Conservation (phyloP, 2,797 vertebrate genomes). For the Cirrhinus molitorella region DNA sequence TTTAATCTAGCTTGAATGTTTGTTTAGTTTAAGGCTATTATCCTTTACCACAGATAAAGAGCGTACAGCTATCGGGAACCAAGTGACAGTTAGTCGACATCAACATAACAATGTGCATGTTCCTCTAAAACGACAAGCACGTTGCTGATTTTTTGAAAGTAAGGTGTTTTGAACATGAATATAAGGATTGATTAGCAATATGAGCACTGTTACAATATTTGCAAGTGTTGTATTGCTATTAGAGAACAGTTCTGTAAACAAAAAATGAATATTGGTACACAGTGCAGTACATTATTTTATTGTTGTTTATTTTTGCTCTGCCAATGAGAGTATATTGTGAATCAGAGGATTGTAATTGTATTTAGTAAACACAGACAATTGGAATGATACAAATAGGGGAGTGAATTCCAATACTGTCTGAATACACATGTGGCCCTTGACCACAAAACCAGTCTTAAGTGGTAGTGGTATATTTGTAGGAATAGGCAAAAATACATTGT, state of each 20-base stretch:
- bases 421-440: not conserved
- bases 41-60: conserved; percentile 46
- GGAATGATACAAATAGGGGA: not conserved
- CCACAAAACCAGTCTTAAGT: no score
- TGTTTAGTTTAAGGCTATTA: conserved; percentile 55
- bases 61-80: conserved; percentile 23
- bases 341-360: not conserved
- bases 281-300: not conserved
- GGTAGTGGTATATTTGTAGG: no score
- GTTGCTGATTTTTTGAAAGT: conserved; percentile 42
- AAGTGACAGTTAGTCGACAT: conserved; percentile 37
- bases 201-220: not conserved
- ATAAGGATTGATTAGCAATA: not conserved
- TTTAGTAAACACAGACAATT: not conserved
- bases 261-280: not conserved
- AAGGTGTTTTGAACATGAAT: conserved; percentile 17
- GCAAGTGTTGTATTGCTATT: not conserved
- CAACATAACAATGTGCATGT: conserved; percentile 40
- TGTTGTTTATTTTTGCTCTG: not conserved
- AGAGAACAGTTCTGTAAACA: not conserved
- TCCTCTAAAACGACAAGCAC: conserved; percentile 48
- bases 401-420: not conserved
- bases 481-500: no score
- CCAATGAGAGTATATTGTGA: not conserved
- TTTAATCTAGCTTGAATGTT: conserved; percentile 50